Conservation (phyloP, 92 coral and sea anemone species). For the Epizoanthus fatuus region DNA sequence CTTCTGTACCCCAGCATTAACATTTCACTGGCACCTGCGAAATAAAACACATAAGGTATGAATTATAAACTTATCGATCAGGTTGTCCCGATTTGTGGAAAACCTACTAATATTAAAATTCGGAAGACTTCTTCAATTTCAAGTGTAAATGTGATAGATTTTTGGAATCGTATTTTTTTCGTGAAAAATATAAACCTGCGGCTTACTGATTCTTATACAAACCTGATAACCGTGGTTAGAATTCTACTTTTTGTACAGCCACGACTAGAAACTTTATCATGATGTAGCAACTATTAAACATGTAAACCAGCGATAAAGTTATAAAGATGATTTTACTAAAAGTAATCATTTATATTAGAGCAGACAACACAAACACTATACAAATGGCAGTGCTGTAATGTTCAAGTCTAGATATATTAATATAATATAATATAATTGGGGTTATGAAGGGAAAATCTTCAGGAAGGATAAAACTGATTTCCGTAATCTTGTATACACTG, state of each 20-base stretch:
- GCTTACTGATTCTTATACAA: no score
- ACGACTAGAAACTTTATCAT: not conserved
- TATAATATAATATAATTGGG: not conserved
- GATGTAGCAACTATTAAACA: not conserved
- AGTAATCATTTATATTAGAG: conserved; percentile 8
- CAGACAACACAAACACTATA: conserved; percentile 11
- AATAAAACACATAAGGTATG: conserved; percentile 6
- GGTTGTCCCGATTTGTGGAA: no score
- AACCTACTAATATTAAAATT: no score
- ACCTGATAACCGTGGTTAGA: no score
- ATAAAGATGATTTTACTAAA: not conserved
- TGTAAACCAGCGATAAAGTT: not conserved
- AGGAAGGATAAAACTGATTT: not conserved
- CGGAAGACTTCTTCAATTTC: no score
- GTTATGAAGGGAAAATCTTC: not conserved
- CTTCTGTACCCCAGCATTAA: not conserved
- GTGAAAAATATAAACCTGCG: no score
- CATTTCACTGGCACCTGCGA: conserved; percentile 31
- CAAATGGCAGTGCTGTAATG: not conserved
- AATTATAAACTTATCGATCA: not conserved
- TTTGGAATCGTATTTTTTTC: no score
- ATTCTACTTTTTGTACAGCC: no score
- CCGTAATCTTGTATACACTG: not conserved
- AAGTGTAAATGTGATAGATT: no score
- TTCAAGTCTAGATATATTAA: not conserved